These are phyloP conservation scores for Leptodactylus fallax DNA, from an alignment of 2,797 vertebrate genomes.

Conservation along the genomic window DNA sequence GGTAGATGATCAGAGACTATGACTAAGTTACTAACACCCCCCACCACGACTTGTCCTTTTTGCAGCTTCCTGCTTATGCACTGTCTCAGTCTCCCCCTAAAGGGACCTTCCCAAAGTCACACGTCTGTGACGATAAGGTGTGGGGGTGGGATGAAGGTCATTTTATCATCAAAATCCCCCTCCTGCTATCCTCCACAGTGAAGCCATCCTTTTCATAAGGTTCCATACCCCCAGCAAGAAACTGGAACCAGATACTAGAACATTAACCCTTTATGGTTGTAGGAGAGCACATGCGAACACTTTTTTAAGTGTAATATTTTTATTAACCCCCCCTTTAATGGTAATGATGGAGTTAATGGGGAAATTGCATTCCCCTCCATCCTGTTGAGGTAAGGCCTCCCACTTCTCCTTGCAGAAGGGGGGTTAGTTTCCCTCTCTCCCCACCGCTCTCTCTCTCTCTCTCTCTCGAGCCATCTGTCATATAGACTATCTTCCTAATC, in stretches of 20 bases:
- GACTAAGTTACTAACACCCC: neutral
- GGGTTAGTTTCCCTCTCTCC: conserved; percentile 39
- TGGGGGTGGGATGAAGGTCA: conserved; percentile 55
- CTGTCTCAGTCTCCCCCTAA: conserved; percentile 42
- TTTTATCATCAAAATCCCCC: conserved; percentile 53
- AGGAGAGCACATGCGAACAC: neutral
- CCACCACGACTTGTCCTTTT: neutral
- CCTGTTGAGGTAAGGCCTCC: conserved; percentile 40
- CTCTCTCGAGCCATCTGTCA: conserved; percentile 51
- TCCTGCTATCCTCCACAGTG: conserved; percentile 22
- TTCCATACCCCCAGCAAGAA: neutral
- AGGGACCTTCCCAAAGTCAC: conserved; percentile 61
- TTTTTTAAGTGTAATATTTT: neutral
- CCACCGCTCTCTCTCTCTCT: neutral
- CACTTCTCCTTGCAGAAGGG: conserved; percentile 46
- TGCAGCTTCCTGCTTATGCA: conserved; percentile 40
- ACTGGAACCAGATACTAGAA: neutral
- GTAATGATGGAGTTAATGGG: conserved; percentile 34
- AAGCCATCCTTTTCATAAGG: conserved; percentile 11
- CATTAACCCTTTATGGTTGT: neutral
- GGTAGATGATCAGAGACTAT: neutral
- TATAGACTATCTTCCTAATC: conserved; percentile 55
- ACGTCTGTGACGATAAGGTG: conserved; percentile 50
- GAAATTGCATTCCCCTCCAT: conserved; percentile 50
- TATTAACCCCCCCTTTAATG: neutral